These are phyloP conservation scores for Ennomos erosarius DNA, from an alignment of 2,888 invertebrate genomes.

Conservation along the genomic window DNA sequence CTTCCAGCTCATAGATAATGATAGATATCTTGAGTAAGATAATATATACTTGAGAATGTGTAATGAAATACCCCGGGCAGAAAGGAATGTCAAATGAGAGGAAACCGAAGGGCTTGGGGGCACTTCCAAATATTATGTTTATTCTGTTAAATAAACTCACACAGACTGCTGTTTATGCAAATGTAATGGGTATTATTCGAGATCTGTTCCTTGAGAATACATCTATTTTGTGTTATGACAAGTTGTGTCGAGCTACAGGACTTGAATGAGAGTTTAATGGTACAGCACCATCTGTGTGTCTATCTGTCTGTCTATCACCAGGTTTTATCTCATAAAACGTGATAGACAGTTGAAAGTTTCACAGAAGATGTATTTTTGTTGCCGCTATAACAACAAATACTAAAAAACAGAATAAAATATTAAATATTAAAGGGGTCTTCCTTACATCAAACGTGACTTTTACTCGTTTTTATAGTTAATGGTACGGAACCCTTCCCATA, in stretches of 20 bases:
- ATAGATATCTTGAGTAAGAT: slow-evolving; percentile 31
- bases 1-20: slow-evolving; percentile 29
- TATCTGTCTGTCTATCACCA: no score
- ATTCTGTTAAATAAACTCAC: slow-evolving; percentile 53
- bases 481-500: no score
- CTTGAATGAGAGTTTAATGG: neutral
- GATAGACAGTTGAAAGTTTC: no score
- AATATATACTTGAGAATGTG: slow-evolving; percentile 50
- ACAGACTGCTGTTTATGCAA: slow-evolving; percentile 30
- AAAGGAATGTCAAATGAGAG: slow-evolving; percentile 62
- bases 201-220: slow-evolving; percentile 1
- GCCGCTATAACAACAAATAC: no score
- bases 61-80: slow-evolving; percentile 60
- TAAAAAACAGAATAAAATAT: no score
- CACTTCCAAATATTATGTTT: slow-evolving; percentile 55
- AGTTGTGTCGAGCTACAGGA: neutral
- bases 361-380: no score
- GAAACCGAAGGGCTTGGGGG: slow-evolving; percentile 50
- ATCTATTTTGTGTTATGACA: slow-evolving; percentile 11
- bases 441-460: no score
- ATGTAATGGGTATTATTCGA: slow-evolving; percentile 26
- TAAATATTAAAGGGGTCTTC: no score
- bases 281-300: neutral
- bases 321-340: no score
- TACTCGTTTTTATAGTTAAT: no score